Evolutionary conservation across 2,888 invertebrate species (phyloP).

Genomic region (Baccha elongata): DNA sequence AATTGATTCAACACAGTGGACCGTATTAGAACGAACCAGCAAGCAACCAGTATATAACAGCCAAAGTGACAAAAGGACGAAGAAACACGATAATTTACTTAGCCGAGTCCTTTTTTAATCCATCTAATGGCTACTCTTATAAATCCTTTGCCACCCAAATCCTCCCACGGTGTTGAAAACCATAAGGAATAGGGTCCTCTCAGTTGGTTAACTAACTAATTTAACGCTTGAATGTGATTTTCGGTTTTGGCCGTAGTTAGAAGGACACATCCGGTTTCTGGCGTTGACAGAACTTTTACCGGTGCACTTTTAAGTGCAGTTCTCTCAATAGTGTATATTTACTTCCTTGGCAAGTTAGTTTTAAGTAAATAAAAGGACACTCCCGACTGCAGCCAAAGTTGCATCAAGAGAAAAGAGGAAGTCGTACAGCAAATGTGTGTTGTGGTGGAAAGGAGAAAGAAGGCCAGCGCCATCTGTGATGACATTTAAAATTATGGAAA

Average conservation of each 20-base stretch:
- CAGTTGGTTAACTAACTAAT: slow-evolving; percentile 59
- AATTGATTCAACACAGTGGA: slow-evolving; percentile 56
- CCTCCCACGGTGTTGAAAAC: background rate
- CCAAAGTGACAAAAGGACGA: slow-evolving; percentile 52
- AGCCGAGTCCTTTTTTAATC: slow-evolving; percentile 59
- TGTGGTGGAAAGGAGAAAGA: background rate
- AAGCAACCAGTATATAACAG: background rate
- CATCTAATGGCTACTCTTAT: slow-evolving; percentile 51
- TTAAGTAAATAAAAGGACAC: slow-evolving; percentile 55
- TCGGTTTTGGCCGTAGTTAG: slow-evolving; percentile 43
- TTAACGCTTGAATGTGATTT: slow-evolving; percentile 69
- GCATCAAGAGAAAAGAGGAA: background rate
- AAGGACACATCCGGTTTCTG: slow-evolving; percentile 24
- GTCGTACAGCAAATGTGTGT: slow-evolving; percentile 12
- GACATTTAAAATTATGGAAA: slow-evolving; percentile 71
- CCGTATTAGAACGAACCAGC: slow-evolving; percentile 32
- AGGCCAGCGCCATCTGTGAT: slow-evolving; percentile 62
- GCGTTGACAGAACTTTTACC: slow-evolving; percentile 48
- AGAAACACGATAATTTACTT: slow-evolving; percentile 71
- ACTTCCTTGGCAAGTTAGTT: slow-evolving; percentile 36
- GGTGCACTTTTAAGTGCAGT: slow-evolving; percentile 49
- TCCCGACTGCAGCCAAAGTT: slow-evolving; percentile 2
- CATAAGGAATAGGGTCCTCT: slow-evolving; percentile 2
- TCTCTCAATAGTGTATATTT: slow-evolving; percentile 25
- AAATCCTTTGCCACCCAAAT: background rate